Percentiles rank a stretch among this genome's conserved stretches.
Evolutionary conservation across 2,888 invertebrate species (phyloP).

Genomic region (Drepanosiphum platanoidis): DNA sequence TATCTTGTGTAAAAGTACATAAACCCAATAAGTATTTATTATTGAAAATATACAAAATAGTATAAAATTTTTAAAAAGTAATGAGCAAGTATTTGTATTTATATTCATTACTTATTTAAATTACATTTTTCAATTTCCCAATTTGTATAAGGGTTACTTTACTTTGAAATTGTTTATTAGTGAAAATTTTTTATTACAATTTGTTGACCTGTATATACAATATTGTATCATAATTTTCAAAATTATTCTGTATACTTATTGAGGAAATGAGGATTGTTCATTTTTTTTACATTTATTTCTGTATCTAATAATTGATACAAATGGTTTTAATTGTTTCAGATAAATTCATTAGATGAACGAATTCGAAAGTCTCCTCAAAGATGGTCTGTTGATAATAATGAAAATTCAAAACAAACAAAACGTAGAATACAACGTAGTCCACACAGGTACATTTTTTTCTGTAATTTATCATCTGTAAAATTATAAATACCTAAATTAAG

Average conservation of each 20-base stretch:
- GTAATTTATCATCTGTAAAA: not conserved
- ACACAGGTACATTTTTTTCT: slow-evolving; percentile 67
- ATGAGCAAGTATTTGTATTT: too few species aligned
- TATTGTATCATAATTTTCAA: too few species aligned
- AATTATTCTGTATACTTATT: not conserved
- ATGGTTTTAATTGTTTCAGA: slow-evolving; percentile 59
- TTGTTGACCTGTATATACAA: too few species aligned
- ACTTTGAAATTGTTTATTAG: too few species aligned
- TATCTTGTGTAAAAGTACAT: too few species aligned
- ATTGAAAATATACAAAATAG: too few species aligned
- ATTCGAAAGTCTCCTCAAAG: slow-evolving; percentile 65
- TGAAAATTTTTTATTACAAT: too few species aligned
- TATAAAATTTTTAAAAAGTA: too few species aligned
- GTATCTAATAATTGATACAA: not conserved
- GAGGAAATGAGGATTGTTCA: not conserved
- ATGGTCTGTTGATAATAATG: slow-evolving; percentile 66
- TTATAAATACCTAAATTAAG: not conserved
- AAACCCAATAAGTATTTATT: too few species aligned
- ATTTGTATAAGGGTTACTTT: too few species aligned
- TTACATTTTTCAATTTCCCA: too few species aligned
- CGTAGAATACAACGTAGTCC: slow-evolving; percentile 69
- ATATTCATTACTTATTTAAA: too few species aligned
- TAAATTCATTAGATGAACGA: slow-evolving; percentile 65
- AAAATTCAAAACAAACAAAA: slow-evolving; percentile 71
- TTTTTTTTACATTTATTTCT: not conserved